Percentiles rank a stretch among this genome's conserved stretches.
These are phyloP conservation scores for Festucalex cinctus DNA, from an alignment of 2,113 vertebrate species.

Conservation along the genomic window DNA sequence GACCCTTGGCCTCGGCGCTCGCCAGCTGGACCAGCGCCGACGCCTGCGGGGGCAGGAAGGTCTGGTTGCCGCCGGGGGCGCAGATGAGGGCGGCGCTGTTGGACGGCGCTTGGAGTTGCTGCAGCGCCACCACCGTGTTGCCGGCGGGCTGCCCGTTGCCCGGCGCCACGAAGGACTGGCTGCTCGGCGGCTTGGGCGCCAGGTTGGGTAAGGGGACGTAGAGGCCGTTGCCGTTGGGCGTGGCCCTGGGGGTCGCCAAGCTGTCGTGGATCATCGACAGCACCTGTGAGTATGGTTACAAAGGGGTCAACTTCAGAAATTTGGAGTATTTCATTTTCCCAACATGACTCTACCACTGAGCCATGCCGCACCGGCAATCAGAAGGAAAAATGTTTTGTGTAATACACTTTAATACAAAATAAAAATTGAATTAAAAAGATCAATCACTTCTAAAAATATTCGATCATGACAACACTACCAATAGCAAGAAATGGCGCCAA, in stretches of 20 bases:
- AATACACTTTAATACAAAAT: too few relatives aligned
- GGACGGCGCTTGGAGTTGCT: slow-evolving; percentile 46
- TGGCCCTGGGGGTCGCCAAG: slow-evolving; percentile 16
- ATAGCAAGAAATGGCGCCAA: too few relatives aligned
- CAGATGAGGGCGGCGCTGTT: slow-evolving; percentile 64
- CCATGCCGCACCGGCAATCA: too few relatives aligned
- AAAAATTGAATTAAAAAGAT: too few relatives aligned
- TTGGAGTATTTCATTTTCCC: too few relatives aligned
- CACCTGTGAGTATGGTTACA: slow-evolving; percentile 71
- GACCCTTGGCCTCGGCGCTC: slow-evolving; percentile 74
- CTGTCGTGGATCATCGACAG: slow-evolving; percentile 81
- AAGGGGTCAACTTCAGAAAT: neutral
- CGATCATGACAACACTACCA: too few relatives aligned
- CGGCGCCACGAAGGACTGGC: slow-evolving; percentile 54
- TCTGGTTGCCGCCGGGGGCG: slow-evolving; percentile 56
- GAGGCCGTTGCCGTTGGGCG: slow-evolving; percentile 53
- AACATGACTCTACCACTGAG: too few relatives aligned
- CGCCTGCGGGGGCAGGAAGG: slow-evolving; percentile 71
- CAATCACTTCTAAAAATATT: too few relatives aligned
- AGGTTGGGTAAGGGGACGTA: slow-evolving; percentile 61
- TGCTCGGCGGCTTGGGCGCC: slow-evolving; percentile 59
- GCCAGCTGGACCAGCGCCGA: slow-evolving; percentile 76
- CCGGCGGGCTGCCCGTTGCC: slow-evolving; percentile 46
- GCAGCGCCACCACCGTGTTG: slow-evolving; percentile 51
- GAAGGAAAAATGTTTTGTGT: too few relatives aligned